Conservation (phyloP, 2,797 vertebrate genomes). For the Brachymystax lenok region DNA sequence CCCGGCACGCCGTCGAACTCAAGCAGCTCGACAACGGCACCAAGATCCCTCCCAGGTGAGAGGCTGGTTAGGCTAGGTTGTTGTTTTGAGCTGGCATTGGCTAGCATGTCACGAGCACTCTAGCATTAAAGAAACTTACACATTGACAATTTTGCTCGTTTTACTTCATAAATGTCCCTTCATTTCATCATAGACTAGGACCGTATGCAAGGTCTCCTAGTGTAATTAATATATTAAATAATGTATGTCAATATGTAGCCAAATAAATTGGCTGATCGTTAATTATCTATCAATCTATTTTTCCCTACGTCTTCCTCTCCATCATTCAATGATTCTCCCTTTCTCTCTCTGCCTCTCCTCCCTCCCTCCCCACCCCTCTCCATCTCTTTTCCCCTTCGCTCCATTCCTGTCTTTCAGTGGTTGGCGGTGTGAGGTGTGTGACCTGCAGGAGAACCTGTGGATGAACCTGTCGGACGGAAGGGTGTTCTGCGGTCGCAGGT, state of each 20-base stretch:
- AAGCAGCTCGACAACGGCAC: slow-evolving; percentile 92
- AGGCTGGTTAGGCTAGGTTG: neutral
- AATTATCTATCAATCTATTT: neutral
- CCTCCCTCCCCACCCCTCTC: neutral
- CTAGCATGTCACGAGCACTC: neutral
- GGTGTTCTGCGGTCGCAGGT: slow-evolving; percentile 92
- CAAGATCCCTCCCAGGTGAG: slow-evolving; percentile 96
- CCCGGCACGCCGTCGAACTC: slow-evolving; percentile 87
- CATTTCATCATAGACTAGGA: too few species aligned
- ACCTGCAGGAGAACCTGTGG: slow-evolving; percentile 97
- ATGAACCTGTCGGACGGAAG: slow-evolving; percentile 96
- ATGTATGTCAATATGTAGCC: too few species aligned
- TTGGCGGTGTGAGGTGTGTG: slow-evolving; percentile 95
- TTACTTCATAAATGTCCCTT: too few species aligned
- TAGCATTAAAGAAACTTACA: neutral
- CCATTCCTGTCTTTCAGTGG: slow-evolving; percentile 73
- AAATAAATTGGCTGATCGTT: too few species aligned
- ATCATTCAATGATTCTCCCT: neutral
- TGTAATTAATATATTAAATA: too few species aligned
- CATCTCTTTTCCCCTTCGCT: neutral
- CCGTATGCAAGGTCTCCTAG: too few species aligned
- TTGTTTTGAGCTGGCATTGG: neutral
- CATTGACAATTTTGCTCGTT: too few species aligned
- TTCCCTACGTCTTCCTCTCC: neutral
- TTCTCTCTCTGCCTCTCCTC: neutral